Evolutionary conservation across 2,113 vertebrate species (phyloP).

Genomic region (Circaetus gallicus): DNA sequence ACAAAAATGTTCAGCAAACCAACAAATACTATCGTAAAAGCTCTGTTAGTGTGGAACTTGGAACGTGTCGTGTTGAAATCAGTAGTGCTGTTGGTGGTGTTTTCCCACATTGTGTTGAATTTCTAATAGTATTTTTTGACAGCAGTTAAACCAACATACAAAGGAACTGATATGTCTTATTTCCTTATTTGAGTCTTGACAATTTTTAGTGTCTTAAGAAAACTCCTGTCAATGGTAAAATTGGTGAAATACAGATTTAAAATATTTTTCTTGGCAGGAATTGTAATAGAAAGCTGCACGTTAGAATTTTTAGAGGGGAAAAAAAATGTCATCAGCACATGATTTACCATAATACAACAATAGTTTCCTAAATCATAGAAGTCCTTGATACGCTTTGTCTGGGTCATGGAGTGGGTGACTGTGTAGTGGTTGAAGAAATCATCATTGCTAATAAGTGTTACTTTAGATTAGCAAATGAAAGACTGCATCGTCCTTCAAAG

Average conservation of each 20-base stretch:
- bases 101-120: background rate
- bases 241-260: slow-evolving; percentile 1
- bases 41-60: background rate
- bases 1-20: background rate
- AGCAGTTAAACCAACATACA: background rate
- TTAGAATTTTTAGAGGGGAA: background rate
- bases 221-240: background rate
- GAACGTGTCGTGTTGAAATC: background rate
- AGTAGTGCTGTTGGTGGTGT: background rate
- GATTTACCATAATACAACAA: background rate
- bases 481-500: slow-evolving; percentile 10
- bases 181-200: slow-evolving; percentile 13
- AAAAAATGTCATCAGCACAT: background rate
- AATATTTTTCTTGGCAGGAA: background rate
- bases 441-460: slow-evolving; percentile 10
- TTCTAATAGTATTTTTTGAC: background rate
- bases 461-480: slow-evolving; percentile 58
- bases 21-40: background rate
- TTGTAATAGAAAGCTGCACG: background rate
- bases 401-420: background rate
- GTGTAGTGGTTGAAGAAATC: slow-evolving; percentile 7
- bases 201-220: slow-evolving; percentile 22
- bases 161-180: slow-evolving; percentile 17
- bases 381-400: background rate
- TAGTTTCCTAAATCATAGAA: background rate